Base-by-base conservation (phyloP, 2,113 vertebrate genomes). In the Epinephelus lanceolatus region DNA sequence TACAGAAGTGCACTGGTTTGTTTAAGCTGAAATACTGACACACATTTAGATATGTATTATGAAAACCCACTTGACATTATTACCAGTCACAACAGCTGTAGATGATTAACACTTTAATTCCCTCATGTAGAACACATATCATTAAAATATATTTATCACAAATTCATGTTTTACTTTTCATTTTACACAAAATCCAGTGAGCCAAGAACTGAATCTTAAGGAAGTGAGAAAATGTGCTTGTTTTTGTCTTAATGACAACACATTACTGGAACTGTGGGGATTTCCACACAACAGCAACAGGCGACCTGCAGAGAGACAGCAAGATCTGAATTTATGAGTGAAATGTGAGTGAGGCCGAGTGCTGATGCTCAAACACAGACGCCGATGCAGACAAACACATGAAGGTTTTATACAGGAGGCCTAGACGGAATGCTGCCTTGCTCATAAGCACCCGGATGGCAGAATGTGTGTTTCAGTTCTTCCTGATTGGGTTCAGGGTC, bases 251-350 rank as follows among this genome's bases (percentile, higher is more conserved):
- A 82, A 75, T 67, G 70, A 52, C 61, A 52, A 33, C 68, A 23
- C 73, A 67, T 83, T 80, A 83, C 9, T 18, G 62, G 52, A 65
- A 47, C 63, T 45, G 72, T 83, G 86, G 78, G 86, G 83, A 86
- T 84, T 86, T 84, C 80, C 76, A 88, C 71, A 71, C 66, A n/a
- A 15, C 78, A 55, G 75, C 27, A 15, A 60, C 56, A n/a, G 0
- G 17, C 57, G 11, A 55, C 82, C 25, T 8, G 40, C 75, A 71
- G 76, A 18, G 45, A 71, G 6, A 65, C 66, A 19, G 66, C 0
- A 1, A 59, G 81, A 40, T 77, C 63, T 6, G n/a, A 42, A 40
- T 68, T 42, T 19, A 51, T n/a, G 15, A 66, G 33, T 6, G 51
- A 11, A 49, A 21, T 70, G 33, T 30, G 33, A 51, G 25, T 30